Percentiles rank a stretch among this genome's conserved stretches.
phyloP scores from a whole-genome alignment of 2,797 vertebrate species.

The Phataginus tricuspis region DNA sequence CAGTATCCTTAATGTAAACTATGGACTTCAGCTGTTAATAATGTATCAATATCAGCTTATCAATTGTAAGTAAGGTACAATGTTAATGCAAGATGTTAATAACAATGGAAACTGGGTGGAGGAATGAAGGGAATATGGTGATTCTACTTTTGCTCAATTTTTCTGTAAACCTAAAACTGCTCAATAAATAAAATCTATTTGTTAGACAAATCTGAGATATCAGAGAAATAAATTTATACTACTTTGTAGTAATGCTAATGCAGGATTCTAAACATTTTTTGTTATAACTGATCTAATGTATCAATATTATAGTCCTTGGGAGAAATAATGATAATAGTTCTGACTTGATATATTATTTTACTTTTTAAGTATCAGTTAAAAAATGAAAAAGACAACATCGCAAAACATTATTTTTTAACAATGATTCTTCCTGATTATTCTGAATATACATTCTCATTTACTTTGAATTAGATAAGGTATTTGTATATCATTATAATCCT shows the following conservation, averaged over 20 bases:
- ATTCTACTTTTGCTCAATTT: neutral
- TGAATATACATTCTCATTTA: neutral
- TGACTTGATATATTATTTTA: neutral
- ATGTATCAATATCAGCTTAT: neutral
- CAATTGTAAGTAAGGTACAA: neutral
- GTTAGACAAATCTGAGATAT: neutral
- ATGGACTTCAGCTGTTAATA: neutral
- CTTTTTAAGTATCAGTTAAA: neutral
- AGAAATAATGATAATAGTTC: neutral
- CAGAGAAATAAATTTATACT: neutral
- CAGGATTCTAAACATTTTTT: neutral
- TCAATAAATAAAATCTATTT: neutral
- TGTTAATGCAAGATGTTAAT: neutral
- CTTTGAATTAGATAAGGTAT: neutral
- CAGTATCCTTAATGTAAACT: neutral
- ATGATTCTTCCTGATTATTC: neutral
- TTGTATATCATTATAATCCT: slow-evolving; percentile 46
- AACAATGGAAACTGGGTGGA: neutral
- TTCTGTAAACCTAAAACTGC: neutral
- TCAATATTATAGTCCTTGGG: neutral
- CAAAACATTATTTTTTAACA: neutral
- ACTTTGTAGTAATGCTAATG: neutral
- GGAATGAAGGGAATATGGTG: neutral
- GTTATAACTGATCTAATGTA: neutral
- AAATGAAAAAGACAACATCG: neutral